Percentiles rank a stretch among this genome's conserved stretches.
phyloP scores from a whole-genome alignment of 2,888 invertebrate genomes.

The Seira sanloemensis region DNA sequence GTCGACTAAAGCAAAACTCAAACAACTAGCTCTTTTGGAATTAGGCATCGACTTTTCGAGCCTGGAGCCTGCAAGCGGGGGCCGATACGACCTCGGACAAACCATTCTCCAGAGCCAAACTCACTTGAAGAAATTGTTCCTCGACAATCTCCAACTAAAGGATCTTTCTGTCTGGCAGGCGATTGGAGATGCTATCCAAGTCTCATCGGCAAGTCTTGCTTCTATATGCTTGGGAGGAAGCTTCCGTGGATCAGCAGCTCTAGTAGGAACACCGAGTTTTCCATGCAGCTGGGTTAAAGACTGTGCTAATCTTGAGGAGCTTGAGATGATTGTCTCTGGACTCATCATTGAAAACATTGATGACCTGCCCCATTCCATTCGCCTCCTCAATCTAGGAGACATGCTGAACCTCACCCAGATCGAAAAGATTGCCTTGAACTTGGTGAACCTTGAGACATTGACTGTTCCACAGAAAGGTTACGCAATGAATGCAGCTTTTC shows the following conservation, averaged over 20 bases:
- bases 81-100: conserved; percentile 9
- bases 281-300: conserved; percentile 34
- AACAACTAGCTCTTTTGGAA: not conserved
- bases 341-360: conserved; percentile 21
- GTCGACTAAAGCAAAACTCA: not conserved
- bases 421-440: conserved; percentile 18
- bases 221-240: conserved; percentile 39
- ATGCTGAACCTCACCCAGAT: conserved; percentile 41
- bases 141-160: conserved; percentile 36
- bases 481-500: conserved; percentile 18
- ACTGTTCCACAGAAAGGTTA: conserved; percentile 34
- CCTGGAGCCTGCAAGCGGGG: not conserved
- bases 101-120: conserved; percentile 23
- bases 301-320: conserved; percentile 20
- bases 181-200: conserved; percentile 8
- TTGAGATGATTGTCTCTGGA: conserved; percentile 47
- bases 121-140: conserved; percentile 4
- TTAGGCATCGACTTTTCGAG: conserved; percentile 19
- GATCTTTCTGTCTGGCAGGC: conserved; percentile 33
- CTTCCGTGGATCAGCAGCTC: conserved; percentile 29
- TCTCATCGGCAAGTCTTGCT: conserved; percentile 7
- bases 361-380: conserved; percentile 25
- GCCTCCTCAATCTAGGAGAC: conserved; percentile 32
- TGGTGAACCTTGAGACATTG: conserved; percentile 33
- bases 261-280: conserved; percentile 21